A percentile compares a stretch with the other conserved stretches of the same genome.
Evolutionary conservation across 1,140 invertebrate genomes (phyloP).

Genomic region (Nasonia vitripennis): DNA sequence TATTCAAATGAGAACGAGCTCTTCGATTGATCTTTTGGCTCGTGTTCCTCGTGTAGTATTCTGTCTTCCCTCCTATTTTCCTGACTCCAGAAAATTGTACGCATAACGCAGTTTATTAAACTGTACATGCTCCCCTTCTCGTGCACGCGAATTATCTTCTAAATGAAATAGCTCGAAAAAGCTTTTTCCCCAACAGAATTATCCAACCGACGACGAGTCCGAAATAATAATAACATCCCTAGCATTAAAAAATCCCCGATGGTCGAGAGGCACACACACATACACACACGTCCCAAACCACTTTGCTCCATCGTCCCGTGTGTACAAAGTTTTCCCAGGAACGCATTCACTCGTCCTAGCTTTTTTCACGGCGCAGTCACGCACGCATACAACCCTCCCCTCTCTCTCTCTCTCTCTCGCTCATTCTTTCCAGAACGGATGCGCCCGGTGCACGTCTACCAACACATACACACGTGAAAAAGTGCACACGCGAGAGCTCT

Average conservation of each 20-base stretch:
- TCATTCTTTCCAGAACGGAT: slow-evolving; percentile 40
- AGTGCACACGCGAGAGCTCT: slow-evolving; percentile 31
- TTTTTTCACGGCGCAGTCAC: background rate
- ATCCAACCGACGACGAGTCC: background rate
- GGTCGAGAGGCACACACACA: background rate
- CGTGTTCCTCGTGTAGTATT: background rate
- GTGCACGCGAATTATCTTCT: too few relatives aligned
- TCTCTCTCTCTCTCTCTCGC: background rate
- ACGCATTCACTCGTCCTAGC: background rate
- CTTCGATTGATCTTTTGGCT: background rate
- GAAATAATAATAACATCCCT: background rate
- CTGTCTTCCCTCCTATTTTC: background rate
- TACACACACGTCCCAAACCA: slow-evolving; percentile 5
- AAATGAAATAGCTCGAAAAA: background rate
- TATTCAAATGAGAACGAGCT: slow-evolving; percentile 49
- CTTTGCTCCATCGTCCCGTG: slow-evolving; percentile 1
- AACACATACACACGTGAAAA: slow-evolving; percentile 5
- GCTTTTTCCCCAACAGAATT: background rate
- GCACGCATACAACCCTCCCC: slow-evolving; percentile 12
- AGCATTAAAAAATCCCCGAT: background rate
- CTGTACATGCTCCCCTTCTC: background rate
- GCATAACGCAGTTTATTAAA: background rate
- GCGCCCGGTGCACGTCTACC: background rate
- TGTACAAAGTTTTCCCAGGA: background rate
- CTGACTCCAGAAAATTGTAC: too few relatives aligned